A percentile compares a stretch with the other conserved stretches of the same genome.
Evolutionary conservation across 2,113 vertebrate genomes (phyloP).

Genomic region (Piprites chloris): DNA sequence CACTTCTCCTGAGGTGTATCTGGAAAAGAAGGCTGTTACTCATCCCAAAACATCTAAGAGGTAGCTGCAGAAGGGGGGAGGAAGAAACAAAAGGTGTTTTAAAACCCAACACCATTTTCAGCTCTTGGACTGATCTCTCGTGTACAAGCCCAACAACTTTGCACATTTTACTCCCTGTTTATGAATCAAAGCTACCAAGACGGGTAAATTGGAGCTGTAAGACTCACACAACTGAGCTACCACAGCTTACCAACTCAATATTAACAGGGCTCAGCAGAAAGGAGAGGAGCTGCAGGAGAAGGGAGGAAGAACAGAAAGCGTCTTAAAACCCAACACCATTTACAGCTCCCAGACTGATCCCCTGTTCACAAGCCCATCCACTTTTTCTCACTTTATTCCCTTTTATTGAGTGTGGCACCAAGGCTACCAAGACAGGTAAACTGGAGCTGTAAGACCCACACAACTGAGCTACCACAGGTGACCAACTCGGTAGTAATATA

Average conservation of each 20-base stretch:
- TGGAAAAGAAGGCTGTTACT: conserved; percentile 64
- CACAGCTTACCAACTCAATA: too few relatives aligned
- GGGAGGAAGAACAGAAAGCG: background rate
- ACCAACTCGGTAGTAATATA: background rate
- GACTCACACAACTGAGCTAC: background rate
- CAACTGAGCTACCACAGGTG: background rate
- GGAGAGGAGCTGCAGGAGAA: background rate
- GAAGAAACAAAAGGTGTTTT: background rate
- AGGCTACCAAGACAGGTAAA: background rate
- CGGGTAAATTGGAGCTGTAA: background rate
- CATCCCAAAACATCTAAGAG: background rate
- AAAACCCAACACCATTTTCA: background rate
- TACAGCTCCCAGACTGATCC: background rate
- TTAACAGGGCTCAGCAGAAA: too few relatives aligned
- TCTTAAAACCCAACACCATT: background rate
- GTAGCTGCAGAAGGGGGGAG: background rate
- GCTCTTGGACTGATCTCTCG: background rate
- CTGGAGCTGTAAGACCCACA: background rate
- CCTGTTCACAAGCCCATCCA: background rate
- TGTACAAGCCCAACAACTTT: background rate
- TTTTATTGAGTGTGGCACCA: background rate
- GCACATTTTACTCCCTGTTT: background rate
- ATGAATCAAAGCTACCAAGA: background rate
- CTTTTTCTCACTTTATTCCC: background rate
- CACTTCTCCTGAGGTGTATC: conserved; percentile 93